Percentiles rank a stretch among this genome's conserved stretches.
Evolutionary conservation across 2,888 invertebrate species (phyloP).

Genomic region (Erebia aethiops): DNA sequence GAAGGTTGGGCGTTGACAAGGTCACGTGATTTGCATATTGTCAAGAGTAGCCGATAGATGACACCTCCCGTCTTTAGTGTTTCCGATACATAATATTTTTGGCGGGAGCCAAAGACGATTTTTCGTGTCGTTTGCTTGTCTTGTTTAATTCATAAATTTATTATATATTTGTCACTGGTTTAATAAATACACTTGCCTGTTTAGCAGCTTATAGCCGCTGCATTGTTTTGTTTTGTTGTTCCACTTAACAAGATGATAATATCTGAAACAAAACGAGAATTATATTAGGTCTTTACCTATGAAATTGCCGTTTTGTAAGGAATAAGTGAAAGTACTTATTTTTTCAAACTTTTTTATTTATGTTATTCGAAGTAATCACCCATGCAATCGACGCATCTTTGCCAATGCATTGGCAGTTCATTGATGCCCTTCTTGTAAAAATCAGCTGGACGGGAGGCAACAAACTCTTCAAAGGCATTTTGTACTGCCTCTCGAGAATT

Average conservation of each 20-base stretch:
- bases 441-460: no score
- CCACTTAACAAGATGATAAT: slow-evolving; percentile 42
- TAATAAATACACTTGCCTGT: slow-evolving; percentile 52
- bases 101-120: slow-evolving; percentile 26
- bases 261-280: slow-evolving; percentile 56
- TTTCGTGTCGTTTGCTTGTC: background rate
- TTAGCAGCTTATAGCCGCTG: slow-evolving; percentile 80
- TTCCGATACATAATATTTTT: slow-evolving; percentile 19
- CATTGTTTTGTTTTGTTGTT: slow-evolving; percentile 59
- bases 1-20: slow-evolving; percentile 18
- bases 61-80: slow-evolving; percentile 43
- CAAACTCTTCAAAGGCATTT: no score
- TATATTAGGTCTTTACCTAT: background rate
- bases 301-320: no score
- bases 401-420: no score
- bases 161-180: no score
- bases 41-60: slow-evolving; percentile 57
- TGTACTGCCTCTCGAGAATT: no score
- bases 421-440: no score
- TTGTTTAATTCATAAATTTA: no score
- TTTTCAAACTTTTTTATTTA: no score
- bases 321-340: no score
- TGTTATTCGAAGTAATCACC: no score
- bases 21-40: slow-evolving; percentile 59
- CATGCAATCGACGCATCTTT: no score